Evolutionary conservation across 2,113 vertebrate species (phyloP).

Genomic region (Gyps fulvus): DNA sequence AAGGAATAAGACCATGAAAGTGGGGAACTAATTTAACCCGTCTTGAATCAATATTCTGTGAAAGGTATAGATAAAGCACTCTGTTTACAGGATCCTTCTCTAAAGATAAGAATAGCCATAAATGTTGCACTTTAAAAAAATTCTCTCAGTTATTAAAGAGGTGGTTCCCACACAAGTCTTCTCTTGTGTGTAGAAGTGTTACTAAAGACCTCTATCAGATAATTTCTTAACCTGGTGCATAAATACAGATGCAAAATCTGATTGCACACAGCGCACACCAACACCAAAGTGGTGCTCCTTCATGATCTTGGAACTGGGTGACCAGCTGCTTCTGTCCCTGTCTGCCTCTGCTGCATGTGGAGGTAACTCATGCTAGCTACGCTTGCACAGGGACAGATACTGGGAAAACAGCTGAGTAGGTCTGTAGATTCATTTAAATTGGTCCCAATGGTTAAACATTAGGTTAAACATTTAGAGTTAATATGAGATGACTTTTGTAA

Average conservation of each 20-base stretch:
- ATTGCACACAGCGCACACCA: neutral
- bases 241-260: neutral
- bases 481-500: neutral
- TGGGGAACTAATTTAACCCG: neutral
- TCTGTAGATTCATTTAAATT: neutral
- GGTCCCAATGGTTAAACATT: neutral
- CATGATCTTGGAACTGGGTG: neutral
- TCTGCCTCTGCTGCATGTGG: neutral
- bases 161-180: neutral
- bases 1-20: neutral
- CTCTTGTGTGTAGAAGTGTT: neutral
- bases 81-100: neutral
- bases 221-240: neutral
- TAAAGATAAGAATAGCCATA: neutral
- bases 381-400: neutral
- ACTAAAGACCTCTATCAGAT: neutral
- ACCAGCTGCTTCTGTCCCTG: neutral
- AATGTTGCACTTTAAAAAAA: neutral
- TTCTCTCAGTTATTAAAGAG: neutral
- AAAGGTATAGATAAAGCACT: neutral
- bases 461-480: neutral
- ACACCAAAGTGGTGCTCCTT: neutral
- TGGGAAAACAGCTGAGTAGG: neutral
- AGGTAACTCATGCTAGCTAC: rapidly evolving
- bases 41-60: neutral